These are phyloP conservation scores for Luidia sarsii DNA, from an alignment of 53 echinoderm and acorn worm species.

Conservation along the genomic window DNA sequence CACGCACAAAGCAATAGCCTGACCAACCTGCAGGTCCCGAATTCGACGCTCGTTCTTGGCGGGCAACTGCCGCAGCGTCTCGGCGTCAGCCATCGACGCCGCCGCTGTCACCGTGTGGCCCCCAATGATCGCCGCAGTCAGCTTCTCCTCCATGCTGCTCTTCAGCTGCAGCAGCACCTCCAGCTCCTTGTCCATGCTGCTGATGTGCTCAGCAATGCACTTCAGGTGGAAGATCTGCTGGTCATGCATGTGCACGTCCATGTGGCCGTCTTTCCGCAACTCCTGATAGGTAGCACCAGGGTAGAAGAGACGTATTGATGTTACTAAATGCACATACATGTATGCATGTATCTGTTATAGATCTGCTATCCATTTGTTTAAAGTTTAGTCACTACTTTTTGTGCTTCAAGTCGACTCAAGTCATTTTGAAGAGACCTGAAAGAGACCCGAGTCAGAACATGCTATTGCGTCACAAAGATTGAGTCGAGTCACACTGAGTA, in stretches of 20 bases:
- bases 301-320: background rate
- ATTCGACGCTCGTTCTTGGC: constrained; percentile 40
- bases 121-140: background rate
- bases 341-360: too few relatives aligned
- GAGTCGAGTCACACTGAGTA: too few relatives aligned
- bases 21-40: constrained; percentile 46
- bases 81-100: background rate
- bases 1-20: too few relatives aligned
- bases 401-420: too few relatives aligned
- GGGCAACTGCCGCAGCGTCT: constrained; percentile 4
- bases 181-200: constrained; percentile 4
- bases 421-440: too few relatives aligned
- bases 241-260: constrained; percentile 22
- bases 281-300: background rate
- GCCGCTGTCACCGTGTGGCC: background rate
- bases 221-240: constrained; percentile 22
- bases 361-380: too few relatives aligned
- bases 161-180: background rate
- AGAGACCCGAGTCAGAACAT: too few relatives aligned
- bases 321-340: constrained; percentile 2
- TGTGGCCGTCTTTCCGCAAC: background rate
- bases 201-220: constrained; percentile 10
- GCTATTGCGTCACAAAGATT: too few relatives aligned
- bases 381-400: too few relatives aligned
- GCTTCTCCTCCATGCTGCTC: background rate